phyloP scores from a whole-genome alignment of 1,140 invertebrate species.

The Lethrus apterus region DNA sequence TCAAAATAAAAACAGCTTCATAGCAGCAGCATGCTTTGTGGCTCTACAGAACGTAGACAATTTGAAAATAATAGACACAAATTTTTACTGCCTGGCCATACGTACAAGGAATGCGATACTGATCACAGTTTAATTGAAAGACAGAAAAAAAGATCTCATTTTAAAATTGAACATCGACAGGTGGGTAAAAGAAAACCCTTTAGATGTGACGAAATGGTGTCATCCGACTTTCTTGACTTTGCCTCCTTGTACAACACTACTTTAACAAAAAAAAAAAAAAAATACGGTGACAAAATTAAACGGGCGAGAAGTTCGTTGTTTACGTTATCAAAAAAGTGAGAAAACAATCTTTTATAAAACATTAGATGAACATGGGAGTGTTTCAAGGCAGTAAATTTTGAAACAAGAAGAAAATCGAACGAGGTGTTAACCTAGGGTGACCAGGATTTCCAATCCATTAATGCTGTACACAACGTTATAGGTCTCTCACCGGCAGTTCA shows the following conservation, averaged over 20 bases:
- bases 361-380: conserved; percentile 4
- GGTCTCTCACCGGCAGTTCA: too few species aligned
- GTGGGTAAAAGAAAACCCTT: conserved; percentile 12
- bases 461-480: too few species aligned
- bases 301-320: conserved; percentile 8
- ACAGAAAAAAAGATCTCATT: conserved; percentile 10
- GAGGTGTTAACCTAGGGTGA: neutral
- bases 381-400: conserved; percentile 12
- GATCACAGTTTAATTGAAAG: conserved; percentile 16
- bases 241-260: conserved; percentile 4
- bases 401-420: conserved; percentile 3
- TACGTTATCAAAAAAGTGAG: conserved; percentile 9
- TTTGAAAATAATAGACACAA: conserved; percentile 9
- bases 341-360: conserved; percentile 6
- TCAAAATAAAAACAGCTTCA: too few species aligned
- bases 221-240: conserved; percentile 17
- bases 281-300: conserved; percentile 18
- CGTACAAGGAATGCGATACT: conserved; percentile 15
- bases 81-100: conserved; percentile 12
- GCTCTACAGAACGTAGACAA: conserved; percentile 5
- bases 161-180: conserved; percentile 15
- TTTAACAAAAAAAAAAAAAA: conserved; percentile 12
- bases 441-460: too few species aligned
- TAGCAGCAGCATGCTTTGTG: too few species aligned
- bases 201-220: conserved; percentile 10